Base-by-base conservation (phyloP, 2,797 vertebrate genomes). In the Naso thynnoides region DNA sequence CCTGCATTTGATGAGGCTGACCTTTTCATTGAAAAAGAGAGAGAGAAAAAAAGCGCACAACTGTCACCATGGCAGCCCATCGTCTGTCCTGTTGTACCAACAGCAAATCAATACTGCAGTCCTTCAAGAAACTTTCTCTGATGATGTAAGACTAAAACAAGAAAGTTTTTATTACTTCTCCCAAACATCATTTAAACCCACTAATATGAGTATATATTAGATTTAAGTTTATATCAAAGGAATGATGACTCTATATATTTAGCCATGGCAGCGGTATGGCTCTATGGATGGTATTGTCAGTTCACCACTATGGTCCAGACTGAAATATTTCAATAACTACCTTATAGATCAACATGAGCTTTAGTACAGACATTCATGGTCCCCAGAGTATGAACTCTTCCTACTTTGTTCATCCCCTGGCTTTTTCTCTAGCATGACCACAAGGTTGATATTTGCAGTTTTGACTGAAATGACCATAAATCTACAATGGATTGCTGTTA, bases 1-100 rank as follows among this genome's bases (percentile, higher is more conserved):
- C 54, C 33, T 58, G 24, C 45, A 13, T 84, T 57, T 73, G 82
- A 86, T 80, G 76, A 76, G 54, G 38, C n/a, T 82, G 85, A 86
- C 79, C 81, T 86, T 90, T 86, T 61, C 49, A 18, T 33, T 3
- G 45, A 26, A 39, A 24, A 21, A 29, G 3, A 15, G 3, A 15
- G 8, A 8, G 45, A 58, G 50, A 24, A 36, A 31, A 39, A 41
- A 29, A 26, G 1, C 1, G 58, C 11, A 33, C 18, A 7, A 42
- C 54, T 21, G 1, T 62, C 29, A n/a, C 64, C 63, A 54, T 41
- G 42, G 27, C 61, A 39, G 39, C 29, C 4, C 10, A 29, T 59
- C 42, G 39, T 50, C 26, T 39, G 19, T 54, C 27, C 8, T 61
- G 21, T 39, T 68, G 47, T 58, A 27, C 44, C 44, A 62, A 62